Evolutionary conservation across 2,113 vertebrate species (phyloP).

Genomic region (Albula goreensis): DNA sequence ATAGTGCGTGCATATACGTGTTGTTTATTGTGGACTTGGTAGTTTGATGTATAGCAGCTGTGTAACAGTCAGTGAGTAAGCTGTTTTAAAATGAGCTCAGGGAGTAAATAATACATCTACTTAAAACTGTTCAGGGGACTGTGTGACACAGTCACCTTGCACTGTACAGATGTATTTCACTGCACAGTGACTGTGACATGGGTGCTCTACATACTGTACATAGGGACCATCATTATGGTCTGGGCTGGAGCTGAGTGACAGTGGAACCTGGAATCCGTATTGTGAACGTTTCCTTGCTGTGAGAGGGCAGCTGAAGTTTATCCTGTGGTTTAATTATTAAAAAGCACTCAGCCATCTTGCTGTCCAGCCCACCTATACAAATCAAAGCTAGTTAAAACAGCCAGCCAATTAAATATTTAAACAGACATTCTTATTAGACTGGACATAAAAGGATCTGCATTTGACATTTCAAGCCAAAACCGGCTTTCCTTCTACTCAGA

Average conservation of each 20-base stretch:
- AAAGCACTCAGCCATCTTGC: slow-evolving; percentile 32
- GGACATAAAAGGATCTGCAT: neutral
- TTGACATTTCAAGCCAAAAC: neutral
- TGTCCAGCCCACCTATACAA: neutral
- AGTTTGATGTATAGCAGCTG: too few relatives aligned
- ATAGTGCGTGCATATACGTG: too few relatives aligned
- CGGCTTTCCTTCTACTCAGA: neutral
- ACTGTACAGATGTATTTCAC: neutral
- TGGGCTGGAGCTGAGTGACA: too few relatives aligned
- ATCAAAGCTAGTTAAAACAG: neutral
- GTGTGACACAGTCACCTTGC: too few relatives aligned
- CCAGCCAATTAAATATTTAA: slow-evolving; percentile 24
- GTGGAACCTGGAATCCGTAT: neutral
- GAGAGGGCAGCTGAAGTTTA: slow-evolving; percentile 30
- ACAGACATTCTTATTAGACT: neutral
- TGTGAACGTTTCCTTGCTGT: neutral
- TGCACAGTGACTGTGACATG: neutral
- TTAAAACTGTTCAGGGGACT: too few relatives aligned
- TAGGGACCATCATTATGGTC: neutral
- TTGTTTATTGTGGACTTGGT: too few relatives aligned
- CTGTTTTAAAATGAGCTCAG: too few relatives aligned
- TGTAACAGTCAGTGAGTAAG: too few relatives aligned
- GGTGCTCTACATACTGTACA: neutral
- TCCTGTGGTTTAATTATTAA: slow-evolving; percentile 45
- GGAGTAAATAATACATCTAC: too few relatives aligned